Evolutionary conservation across 92 coral and sea anemone genomes (phyloP).

Genomic region (Umimayanthus kanabou): DNA sequence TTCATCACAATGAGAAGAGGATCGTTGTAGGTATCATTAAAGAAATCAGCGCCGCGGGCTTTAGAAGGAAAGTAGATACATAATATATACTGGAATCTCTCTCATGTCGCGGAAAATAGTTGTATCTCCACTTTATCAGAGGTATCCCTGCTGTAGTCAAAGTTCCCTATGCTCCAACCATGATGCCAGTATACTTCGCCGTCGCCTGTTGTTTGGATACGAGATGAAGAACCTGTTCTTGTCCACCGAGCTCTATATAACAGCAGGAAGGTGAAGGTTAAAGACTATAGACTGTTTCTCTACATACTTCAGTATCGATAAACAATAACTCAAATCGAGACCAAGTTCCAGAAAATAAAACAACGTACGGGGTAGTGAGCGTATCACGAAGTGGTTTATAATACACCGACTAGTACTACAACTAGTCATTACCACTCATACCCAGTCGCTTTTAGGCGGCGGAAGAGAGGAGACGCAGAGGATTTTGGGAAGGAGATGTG

Average conservation of each 20-base stretch:
- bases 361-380: neutral
- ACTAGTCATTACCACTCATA: too few species aligned
- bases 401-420: too few species aligned
- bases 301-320: too few species aligned
- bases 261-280: neutral
- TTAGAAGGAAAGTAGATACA: neutral
- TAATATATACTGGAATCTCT: neutral
- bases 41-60: neutral
- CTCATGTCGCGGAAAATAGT: neutral
- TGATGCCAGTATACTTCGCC: slow-evolving; percentile 61
- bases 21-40: too few species aligned
- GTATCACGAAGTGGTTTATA: too few species aligned
- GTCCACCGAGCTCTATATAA: slow-evolving; percentile 90
- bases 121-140: neutral
- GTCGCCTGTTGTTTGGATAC: slow-evolving; percentile 83
- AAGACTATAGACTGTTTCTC: neutral
- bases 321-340: too few species aligned
- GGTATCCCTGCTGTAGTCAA: slow-evolving; percentile 15
- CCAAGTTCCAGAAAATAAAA: too few species aligned
- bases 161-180: slow-evolving; percentile 59
- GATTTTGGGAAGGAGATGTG: too few species aligned
- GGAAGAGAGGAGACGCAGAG: too few species aligned
- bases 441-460: too few species aligned
- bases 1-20: neutral
- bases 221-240: slow-evolving; percentile 90